A percentile compares a stretch with the other conserved stretches of the same genome.
These are phyloP conservation scores for Diachasmimorpha longicaudata DNA, from an alignment of 1,140 invertebrate species.

Conservation along the genomic window DNA sequence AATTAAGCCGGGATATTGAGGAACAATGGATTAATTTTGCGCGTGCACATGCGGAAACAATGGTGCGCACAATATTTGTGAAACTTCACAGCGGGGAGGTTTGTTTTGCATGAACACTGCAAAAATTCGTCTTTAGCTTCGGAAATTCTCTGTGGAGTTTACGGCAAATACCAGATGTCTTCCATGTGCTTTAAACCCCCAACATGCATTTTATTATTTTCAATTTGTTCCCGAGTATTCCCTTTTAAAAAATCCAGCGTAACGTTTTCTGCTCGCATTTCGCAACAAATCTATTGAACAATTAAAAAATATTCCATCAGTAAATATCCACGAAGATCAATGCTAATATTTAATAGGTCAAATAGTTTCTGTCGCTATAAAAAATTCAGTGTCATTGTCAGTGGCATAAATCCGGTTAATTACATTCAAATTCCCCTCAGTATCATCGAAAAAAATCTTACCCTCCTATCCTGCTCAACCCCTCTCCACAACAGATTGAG, in stretches of 20 bases:
- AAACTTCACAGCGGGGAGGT: constrained; percentile 60
- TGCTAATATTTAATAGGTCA: too few species aligned
- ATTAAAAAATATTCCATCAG: too few species aligned
- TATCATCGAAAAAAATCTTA: not conserved
- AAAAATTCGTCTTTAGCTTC: constrained; percentile 53
- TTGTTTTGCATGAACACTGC: constrained; percentile 45
- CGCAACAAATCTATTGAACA: too few species aligned
- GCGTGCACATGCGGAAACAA: constrained; percentile 40
- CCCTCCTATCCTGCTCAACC: constrained; percentile 29
- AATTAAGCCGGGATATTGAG: constrained; percentile 50
- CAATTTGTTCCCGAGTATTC: not conserved
- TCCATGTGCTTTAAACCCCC: constrained; percentile 56
- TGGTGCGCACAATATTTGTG: constrained; percentile 30
- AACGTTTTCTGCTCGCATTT: too few species aligned
- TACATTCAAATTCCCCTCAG: too few species aligned
- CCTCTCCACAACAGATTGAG: constrained; percentile 8
- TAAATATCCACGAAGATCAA: too few species aligned
- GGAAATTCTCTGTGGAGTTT: constrained; percentile 55
- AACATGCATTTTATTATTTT: constrained; percentile 13
- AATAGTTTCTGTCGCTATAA: too few species aligned
- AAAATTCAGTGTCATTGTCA: too few species aligned
- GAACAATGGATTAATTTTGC: constrained; percentile 57
- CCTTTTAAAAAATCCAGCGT: not conserved
- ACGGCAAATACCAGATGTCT: constrained; percentile 60
- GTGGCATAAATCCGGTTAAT: too few species aligned